These are phyloP conservation scores for Drosophila testacea DNA, from an alignment of 2,888 invertebrate genomes.

Conservation along the genomic window DNA sequence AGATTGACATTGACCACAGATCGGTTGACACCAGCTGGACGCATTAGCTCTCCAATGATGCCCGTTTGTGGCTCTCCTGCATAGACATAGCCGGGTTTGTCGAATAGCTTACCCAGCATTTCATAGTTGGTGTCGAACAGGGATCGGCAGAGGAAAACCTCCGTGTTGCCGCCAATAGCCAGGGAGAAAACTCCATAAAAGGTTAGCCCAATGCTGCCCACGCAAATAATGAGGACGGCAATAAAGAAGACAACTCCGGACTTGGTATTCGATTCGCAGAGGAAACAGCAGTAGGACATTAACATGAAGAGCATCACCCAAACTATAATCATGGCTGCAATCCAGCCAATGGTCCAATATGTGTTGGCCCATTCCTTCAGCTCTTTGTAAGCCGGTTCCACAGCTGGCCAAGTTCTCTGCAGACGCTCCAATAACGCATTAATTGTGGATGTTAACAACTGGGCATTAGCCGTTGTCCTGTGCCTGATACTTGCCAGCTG, in stretches of 20 bases:
- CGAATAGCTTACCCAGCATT: slow-evolving; percentile 88
- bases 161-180: slow-evolving; percentile 84
- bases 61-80: slow-evolving; percentile 85
- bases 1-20: slow-evolving; percentile 84
- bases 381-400: slow-evolving; percentile 81
- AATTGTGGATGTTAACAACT: slow-evolving; percentile 83
- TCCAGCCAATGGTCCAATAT: slow-evolving; percentile 84
- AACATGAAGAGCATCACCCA: slow-evolving; percentile 83
- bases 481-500: slow-evolving; percentile 84
- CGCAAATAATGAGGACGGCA: slow-evolving; percentile 81
- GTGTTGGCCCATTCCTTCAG: slow-evolving; percentile 81
- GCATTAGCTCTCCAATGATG: slow-evolving; percentile 83
- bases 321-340: slow-evolving; percentile 80
- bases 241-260: slow-evolving; percentile 83
- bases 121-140: slow-evolving; percentile 89
- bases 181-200: slow-evolving; percentile 83
- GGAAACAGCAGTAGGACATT: slow-evolving; percentile 83
- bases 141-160: slow-evolving; percentile 89
- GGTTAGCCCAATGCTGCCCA: slow-evolving; percentile 83
- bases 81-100: slow-evolving; percentile 88
- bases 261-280: slow-evolving; percentile 84
- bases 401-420: slow-evolving; percentile 80
- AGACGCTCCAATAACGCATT: slow-evolving; percentile 81
- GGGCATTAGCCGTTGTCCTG: slow-evolving; percentile 84
- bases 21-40: slow-evolving; percentile 82